Percentiles rank a stretch among this genome's conserved stretches.
Evolutionary conservation across 1,140 invertebrate genomes (phyloP).

Genomic region (Polypedilum vanderplanki): DNA sequence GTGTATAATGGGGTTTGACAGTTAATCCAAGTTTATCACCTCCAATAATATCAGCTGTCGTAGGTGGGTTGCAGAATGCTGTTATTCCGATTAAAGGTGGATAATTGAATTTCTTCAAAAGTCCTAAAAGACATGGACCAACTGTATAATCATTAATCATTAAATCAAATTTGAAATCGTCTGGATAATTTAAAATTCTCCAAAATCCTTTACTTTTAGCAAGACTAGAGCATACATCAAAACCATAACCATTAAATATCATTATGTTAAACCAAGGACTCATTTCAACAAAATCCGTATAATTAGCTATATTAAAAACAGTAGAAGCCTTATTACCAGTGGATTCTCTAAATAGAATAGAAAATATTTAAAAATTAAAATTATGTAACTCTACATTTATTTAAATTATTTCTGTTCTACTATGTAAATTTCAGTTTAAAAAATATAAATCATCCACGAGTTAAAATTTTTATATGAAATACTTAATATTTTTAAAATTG

Average conservation of each 20-base stretch:
- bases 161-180: slow-evolving; percentile 33
- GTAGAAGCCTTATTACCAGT: neutral
- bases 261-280: neutral
- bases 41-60: slow-evolving; percentile 31
- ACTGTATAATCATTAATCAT: slow-evolving; percentile 37
- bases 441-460: no score
- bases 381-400: no score
- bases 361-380: neutral
- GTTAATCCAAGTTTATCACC: slow-evolving; percentile 30
- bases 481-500: no score
- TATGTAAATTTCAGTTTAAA: no score
- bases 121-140: slow-evolving; percentile 34
- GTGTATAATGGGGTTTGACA: neutral
- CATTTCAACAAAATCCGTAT: neutral
- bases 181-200: slow-evolving; percentile 42
- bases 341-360: neutral
- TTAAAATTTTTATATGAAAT: no score
- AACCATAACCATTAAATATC: neutral
- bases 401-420: no score
- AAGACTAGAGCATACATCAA: neutral
- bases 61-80: slow-evolving; percentile 34
- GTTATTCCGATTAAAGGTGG: slow-evolving; percentile 37
- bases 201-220: slow-evolving; percentile 35
- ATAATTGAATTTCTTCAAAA: neutral
- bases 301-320: neutral